phyloP scores from a whole-genome alignment of 1,140 invertebrate genomes.

The Microplitis demolitor region DNA sequence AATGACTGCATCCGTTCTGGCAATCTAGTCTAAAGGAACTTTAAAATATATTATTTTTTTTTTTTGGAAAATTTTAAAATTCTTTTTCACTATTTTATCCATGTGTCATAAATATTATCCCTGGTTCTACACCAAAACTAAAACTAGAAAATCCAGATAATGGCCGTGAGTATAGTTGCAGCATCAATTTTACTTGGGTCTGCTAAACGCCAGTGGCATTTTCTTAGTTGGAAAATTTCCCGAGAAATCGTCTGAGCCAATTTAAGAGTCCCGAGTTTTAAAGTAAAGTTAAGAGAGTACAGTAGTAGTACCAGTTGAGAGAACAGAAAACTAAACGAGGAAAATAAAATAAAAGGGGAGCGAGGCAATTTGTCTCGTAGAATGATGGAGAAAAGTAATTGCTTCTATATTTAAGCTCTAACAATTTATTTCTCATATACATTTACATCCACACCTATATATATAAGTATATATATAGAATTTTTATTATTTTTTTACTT shows the following conservation, averaged over 20 bases:
- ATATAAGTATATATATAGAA: neutral
- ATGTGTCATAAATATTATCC: no score
- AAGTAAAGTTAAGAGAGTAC: neutral
- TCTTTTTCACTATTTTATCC: no score
- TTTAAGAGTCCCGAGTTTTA: conserved; percentile 1
- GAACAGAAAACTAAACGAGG: neutral
- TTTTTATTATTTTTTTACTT: neutral
- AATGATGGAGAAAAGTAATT: conserved; percentile 16
- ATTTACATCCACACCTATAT: no score
- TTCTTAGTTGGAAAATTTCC: conserved; percentile 13
- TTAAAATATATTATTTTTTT: no score
- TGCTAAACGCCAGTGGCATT: conserved; percentile 15
- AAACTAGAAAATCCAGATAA: conserved; percentile 1
- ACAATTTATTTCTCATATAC: conserved; percentile 12
- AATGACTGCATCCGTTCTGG: no score
- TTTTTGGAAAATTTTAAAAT: no score
- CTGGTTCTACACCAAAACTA: no score
- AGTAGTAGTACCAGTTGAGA: neutral
- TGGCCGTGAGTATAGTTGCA: neutral
- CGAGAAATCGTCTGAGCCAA: conserved; percentile 15
- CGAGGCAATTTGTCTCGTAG: conserved; percentile 21
- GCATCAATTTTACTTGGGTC: no score
- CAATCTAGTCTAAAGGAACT: no score
- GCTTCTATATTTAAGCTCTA: conserved; percentile 20
- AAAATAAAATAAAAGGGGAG: neutral